phyloP scores from a whole-genome alignment of 2,888 invertebrate genomes.

The Podotricha telesiphe region DNA sequence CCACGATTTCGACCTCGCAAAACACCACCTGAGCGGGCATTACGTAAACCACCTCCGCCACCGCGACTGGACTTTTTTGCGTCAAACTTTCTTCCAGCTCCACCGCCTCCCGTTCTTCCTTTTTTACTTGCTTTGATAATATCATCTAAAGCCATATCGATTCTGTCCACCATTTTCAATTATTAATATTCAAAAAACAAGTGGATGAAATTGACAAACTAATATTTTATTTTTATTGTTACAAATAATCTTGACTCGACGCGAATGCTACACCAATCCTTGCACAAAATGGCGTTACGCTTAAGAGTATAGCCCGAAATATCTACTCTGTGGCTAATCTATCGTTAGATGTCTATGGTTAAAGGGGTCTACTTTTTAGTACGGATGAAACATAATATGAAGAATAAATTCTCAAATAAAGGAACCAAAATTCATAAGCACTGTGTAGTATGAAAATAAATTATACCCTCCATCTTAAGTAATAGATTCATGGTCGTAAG shows the following conservation, averaged over 20 bases:
- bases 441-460: no score
- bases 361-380: no score
- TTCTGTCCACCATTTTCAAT: conserved; percentile 93
- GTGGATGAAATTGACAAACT: neutral
- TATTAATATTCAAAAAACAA: conserved; percentile 18
- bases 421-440: no score
- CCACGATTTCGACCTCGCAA: conserved; percentile 89
- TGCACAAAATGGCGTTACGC: conserved; percentile 2
- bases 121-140: conserved; percentile 94
- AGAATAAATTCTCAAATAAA: no score
- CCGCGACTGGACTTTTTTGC: conserved; percentile 71
- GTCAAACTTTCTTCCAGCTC: conserved; percentile 80
- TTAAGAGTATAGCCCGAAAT: neutral
- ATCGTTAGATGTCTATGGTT: neutral
- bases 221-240: neutral
- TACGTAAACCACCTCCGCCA: conserved; percentile 74
- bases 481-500: no score
- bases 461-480: no score
- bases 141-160: conserved; percentile 98
- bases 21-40: conserved; percentile 82
- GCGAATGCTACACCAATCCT: conserved; percentile 3
- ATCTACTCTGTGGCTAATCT: neutral
- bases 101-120: conserved; percentile 85
- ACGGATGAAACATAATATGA: no score
- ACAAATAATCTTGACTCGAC: conserved; percentile 3